Evolutionary conservation across 2,888 invertebrate species (phyloP).

Genomic region (Amiota communis): DNA sequence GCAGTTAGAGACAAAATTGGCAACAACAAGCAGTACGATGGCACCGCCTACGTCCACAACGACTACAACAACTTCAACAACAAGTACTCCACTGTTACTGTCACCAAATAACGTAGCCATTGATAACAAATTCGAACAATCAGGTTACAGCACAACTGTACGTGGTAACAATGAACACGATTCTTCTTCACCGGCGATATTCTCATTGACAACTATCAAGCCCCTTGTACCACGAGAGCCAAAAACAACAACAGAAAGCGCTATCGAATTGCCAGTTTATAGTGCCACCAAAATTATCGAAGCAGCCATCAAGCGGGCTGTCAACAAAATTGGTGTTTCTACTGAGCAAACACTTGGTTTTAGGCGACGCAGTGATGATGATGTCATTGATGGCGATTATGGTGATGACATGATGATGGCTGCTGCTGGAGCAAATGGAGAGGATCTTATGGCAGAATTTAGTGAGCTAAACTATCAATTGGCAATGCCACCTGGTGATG

Average conservation of each 20-base stretch:
- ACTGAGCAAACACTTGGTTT: slow-evolving; percentile 61
- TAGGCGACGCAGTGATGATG: slow-evolving; percentile 56
- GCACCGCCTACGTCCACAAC: slow-evolving; percentile 32
- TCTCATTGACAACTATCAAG: slow-evolving; percentile 65
- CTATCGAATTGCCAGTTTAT: slow-evolving; percentile 63
- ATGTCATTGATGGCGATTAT: slow-evolving; percentile 38
- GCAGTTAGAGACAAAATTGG: slow-evolving; percentile 61
- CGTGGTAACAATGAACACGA: slow-evolving; percentile 36
- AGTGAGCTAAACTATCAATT: slow-evolving; percentile 68
- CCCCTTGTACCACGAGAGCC: slow-evolving; percentile 55
- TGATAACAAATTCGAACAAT: background rate
- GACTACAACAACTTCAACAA: slow-evolving; percentile 32
- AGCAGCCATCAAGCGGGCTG: slow-evolving; percentile 67
- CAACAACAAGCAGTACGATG: slow-evolving; percentile 33
- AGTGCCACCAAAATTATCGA: slow-evolving; percentile 70
- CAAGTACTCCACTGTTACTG: background rate
- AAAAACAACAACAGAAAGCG: slow-evolving; percentile 60
- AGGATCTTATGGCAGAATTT: slow-evolving; percentile 64
- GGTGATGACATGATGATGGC: slow-evolving; percentile 32
- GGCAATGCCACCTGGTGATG: slow-evolving; percentile 52
- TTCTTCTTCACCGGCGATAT: slow-evolving; percentile 63
- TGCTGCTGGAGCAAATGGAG: slow-evolving; percentile 46
- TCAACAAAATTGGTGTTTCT: slow-evolving; percentile 64
- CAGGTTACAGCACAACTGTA: slow-evolving; percentile 38
- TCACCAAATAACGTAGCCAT: background rate